Conservation (phyloP, 2,113 vertebrate species). For the Siphamia tubifer region DNA sequence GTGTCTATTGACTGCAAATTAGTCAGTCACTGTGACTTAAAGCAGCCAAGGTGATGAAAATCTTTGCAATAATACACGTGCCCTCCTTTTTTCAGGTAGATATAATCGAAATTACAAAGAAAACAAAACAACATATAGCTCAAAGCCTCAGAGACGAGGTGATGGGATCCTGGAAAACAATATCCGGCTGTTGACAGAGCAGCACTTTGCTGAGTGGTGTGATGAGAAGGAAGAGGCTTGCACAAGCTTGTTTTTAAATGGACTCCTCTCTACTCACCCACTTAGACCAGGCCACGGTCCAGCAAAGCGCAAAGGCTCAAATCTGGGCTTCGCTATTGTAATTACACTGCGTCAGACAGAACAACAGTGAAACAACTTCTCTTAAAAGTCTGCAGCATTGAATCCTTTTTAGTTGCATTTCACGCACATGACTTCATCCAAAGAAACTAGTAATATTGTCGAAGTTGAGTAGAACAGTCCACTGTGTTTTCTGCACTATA, state of each 20-base stretch:
- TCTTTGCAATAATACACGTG: background rate
- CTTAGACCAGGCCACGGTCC: constrained; percentile 39
- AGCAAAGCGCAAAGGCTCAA: constrained; percentile 30
- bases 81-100: background rate
- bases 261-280: constrained; percentile 55
- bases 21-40: constrained; percentile 30
- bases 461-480: no score
- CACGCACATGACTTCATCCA: no score
- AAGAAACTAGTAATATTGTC: no score
- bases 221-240: constrained; percentile 52
- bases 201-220: constrained; percentile 71
- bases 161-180: constrained; percentile 16
- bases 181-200: constrained; percentile 26
- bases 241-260: constrained; percentile 60
- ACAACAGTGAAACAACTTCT: constrained; percentile 14
- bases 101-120: background rate
- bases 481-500: no score
- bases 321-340: constrained; percentile 33
- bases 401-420: no score
- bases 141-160: background rate
- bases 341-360: constrained; percentile 41
- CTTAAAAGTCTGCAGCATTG: background rate
- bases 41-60: background rate
- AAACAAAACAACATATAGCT: background rate
- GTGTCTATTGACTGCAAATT: background rate